phyloP scores from a whole-genome alignment of 1,140 invertebrate genomes.

The Zaprionus vittiger region DNA sequence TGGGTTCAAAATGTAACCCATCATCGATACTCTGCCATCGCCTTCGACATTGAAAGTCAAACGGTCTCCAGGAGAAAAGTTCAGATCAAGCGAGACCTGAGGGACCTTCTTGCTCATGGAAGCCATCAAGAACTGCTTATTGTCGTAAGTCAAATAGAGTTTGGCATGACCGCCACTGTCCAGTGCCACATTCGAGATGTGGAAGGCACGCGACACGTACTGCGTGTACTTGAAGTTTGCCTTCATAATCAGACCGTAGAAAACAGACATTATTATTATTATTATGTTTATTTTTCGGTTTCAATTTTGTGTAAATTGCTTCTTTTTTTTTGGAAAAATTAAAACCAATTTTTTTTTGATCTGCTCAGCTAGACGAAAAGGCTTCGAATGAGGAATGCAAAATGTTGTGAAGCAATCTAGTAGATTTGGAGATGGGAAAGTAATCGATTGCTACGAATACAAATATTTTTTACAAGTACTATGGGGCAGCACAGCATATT shows the following conservation, averaged over 20 bases:
- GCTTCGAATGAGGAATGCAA: too few species aligned
- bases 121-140: neutral
- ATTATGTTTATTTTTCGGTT: neutral
- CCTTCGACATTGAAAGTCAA: neutral
- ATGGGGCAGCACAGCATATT: too few species aligned
- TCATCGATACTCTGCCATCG: neutral
- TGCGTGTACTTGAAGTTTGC: neutral
- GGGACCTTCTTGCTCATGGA: neutral
- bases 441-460: too few species aligned
- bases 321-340: too few species aligned
- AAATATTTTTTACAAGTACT: too few species aligned
- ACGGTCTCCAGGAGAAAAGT: neutral
- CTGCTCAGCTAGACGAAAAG: too few species aligned
- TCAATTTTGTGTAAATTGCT: too few species aligned
- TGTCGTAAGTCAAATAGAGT: neutral
- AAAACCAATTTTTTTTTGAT: too few species aligned
- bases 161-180: neutral
- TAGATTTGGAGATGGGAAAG: too few species aligned
- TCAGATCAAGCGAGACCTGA: neutral
- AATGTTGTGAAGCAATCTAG: too few species aligned
- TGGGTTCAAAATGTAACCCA: neutral
- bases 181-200: neutral
- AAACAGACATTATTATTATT: neutral
- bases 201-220: neutral
- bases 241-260: conserved; percentile 4